Conservation (phyloP, 2,797 vertebrate genomes). For the Neoniphon sammara region DNA sequence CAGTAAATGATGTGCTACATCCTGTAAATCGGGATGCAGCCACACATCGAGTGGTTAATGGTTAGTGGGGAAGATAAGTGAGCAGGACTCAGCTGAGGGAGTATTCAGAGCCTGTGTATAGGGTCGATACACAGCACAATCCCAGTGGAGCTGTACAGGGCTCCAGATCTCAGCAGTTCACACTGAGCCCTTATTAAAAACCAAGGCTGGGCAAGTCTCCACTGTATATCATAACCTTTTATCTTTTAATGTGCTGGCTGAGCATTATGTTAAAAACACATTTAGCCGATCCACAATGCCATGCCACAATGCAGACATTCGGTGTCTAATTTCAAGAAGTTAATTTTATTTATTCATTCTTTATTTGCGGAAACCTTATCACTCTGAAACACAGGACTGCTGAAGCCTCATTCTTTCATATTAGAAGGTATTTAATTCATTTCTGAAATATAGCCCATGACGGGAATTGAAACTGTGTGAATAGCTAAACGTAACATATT, state of each 20-base stretch:
- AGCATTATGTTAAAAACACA: constrained; percentile 50
- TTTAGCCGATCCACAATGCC: constrained; percentile 59
- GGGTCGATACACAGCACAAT: constrained; percentile 65
- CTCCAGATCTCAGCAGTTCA: constrained; percentile 68
- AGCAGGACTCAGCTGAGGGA: constrained; percentile 37
- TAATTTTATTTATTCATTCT: constrained; percentile 51
- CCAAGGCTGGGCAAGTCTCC: constrained; percentile 50
- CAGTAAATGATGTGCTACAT: constrained; percentile 40
- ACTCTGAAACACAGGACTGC: constrained; percentile 55
- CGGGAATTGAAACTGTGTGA: constrained; percentile 49
- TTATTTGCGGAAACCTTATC: constrained; percentile 61
- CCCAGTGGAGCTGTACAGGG: constrained; percentile 67
- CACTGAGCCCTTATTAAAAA: constrained; percentile 74
- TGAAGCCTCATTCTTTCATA: constrained; percentile 49
- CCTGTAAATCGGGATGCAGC: constrained; percentile 38
- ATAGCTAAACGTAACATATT: constrained; percentile 36
- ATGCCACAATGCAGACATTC: constrained; percentile 58
- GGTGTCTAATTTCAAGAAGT: constrained; percentile 59
- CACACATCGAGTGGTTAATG: constrained; percentile 42
- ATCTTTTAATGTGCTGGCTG: constrained; percentile 62
- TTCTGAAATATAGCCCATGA: constrained; percentile 45
- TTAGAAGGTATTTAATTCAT: constrained; percentile 52
- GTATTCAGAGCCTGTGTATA: constrained; percentile 46
- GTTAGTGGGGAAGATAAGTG: constrained; percentile 49
- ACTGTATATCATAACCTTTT: constrained; percentile 69